Conservation (phyloP, 2,888 invertebrate genomes). For the Clivina fossor region DNA sequence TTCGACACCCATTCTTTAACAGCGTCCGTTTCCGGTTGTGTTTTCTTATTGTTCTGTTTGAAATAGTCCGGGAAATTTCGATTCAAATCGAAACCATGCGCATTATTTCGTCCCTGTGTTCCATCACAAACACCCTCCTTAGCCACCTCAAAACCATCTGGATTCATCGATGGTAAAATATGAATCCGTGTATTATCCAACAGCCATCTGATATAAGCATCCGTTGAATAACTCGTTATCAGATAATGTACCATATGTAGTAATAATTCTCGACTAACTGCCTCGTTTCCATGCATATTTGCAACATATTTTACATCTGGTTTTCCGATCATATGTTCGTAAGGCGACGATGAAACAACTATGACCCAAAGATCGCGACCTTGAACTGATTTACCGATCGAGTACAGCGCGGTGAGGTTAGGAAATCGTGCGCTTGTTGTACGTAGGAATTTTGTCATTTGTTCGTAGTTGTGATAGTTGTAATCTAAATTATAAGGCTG, state of each 20-base stretch:
- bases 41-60: conserved; percentile 82
- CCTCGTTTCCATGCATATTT: conserved; percentile 95
- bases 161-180: conserved; percentile 97
- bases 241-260: conserved; percentile 87
- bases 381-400: conserved; percentile 91
- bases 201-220: conserved; percentile 86
- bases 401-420: conserved; percentile 86
- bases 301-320: conserved; percentile 98
- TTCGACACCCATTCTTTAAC: conserved; percentile 93
- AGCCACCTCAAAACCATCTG: conserved; percentile 94
- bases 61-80: conserved; percentile 96
- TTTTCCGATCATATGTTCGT: conserved; percentile 90
- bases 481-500: conserved; percentile 64
- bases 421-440: conserved; percentile 80
- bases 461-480: conserved; percentile 84
- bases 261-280: conserved; percentile 92
- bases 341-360: conserved; percentile 87
- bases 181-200: conserved; percentile 95
- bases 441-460: conserved; percentile 79
- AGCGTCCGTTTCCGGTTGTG: conserved; percentile 93
- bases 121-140: conserved; percentile 87
- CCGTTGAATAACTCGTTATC: conserved; percentile 77
- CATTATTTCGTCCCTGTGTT: conserved; percentile 85
- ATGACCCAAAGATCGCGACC: conserved; percentile 95
- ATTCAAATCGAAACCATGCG: conserved; percentile 87